Conservation (phyloP, 2,797 vertebrate species). For the Platyrinchus mystaceus region DNA sequence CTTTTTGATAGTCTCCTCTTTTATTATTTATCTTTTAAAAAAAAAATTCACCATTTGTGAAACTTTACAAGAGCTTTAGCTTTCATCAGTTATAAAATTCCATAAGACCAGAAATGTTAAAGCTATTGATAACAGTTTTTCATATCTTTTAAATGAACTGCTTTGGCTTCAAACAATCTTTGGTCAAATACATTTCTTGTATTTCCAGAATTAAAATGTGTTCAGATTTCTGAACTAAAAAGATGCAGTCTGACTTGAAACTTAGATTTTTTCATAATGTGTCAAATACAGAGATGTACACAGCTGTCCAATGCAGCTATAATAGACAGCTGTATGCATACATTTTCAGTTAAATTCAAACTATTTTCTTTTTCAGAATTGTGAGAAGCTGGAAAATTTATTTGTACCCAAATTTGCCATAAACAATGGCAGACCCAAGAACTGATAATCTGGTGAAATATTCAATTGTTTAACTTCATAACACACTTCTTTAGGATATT, state of each 20-base stretch:
- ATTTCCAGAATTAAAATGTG: not conserved
- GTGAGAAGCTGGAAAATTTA: not conserved
- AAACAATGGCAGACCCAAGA: not conserved
- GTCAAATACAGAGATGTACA: not conserved
- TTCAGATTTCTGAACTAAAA: not conserved
- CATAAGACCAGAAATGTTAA: not conserved
- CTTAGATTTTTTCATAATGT: not conserved
- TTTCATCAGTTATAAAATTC: not conserved
- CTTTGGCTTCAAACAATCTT: not conserved
- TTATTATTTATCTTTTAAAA: not conserved
- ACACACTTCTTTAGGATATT: not conserved
- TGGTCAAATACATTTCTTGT: not conserved
- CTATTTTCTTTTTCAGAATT: not conserved
- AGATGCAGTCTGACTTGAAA: not conserved
- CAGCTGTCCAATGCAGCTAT: not conserved
- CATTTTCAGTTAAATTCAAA: not conserved
- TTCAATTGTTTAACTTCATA: not conserved
- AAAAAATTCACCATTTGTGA: not conserved
- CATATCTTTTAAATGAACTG: not conserved
- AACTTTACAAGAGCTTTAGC: not conserved
- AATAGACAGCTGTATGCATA: not conserved
- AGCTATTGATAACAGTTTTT: not conserved
- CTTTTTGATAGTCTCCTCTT: not conserved
- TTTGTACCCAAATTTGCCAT: not conserved
- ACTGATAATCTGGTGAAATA: not conserved